phyloP scores from a whole-genome alignment of 2,797 vertebrate species.

The Clamator glandarius region DNA sequence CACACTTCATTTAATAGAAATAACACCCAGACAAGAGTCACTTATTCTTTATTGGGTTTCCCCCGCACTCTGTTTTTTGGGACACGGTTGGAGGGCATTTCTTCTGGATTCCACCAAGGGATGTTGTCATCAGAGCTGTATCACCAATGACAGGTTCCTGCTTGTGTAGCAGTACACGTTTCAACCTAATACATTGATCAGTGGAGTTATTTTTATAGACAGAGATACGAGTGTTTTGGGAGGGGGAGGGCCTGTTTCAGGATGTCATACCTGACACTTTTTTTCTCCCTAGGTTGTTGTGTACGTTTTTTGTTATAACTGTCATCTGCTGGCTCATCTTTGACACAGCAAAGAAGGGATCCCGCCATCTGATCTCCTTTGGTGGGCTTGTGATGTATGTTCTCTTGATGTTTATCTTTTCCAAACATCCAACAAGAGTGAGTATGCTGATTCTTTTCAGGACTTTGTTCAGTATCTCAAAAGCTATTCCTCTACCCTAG shows the following conservation, averaged over 20 bases:
- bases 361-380: constrained; percentile 84
- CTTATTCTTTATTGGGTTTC: background rate
- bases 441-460: background rate
- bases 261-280: background rate
- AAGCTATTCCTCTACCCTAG: background rate
- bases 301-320: constrained; percentile 47
- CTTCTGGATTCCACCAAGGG: background rate
- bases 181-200: background rate
- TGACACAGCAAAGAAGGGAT: constrained; percentile 82
- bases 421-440: constrained; percentile 86
- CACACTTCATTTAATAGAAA: background rate
- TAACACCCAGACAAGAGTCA: background rate
- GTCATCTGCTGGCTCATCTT: constrained; percentile 83
- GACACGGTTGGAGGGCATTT: background rate
- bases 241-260: background rate
- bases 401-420: constrained; percentile 84
- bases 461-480: background rate
- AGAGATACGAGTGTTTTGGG: background rate
- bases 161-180: background rate
- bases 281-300: constrained; percentile 75
- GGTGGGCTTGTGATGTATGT: constrained; percentile 81
- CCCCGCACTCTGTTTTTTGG: background rate
- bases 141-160: background rate
- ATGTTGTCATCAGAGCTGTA: background rate
- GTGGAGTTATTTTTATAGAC: background rate